Evolutionary conservation across 1,140 invertebrate genomes (phyloP).

Genomic region (Euglossa dilemma): DNA sequence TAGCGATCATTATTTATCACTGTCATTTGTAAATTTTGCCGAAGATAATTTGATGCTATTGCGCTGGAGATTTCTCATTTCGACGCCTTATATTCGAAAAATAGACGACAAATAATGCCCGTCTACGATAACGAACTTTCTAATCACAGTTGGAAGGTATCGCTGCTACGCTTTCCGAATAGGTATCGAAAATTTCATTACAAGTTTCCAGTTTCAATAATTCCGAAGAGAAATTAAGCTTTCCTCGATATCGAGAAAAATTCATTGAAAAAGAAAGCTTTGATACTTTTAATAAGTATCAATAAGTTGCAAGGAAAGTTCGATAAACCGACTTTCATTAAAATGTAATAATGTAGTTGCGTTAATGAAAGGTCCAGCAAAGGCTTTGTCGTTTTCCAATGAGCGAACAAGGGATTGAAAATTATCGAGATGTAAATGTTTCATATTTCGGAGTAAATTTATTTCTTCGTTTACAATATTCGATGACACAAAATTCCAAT

Average conservation of each 20-base stretch:
- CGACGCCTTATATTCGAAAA: background rate
- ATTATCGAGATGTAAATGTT: background rate
- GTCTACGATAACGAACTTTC: background rate
- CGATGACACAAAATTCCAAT: background rate
- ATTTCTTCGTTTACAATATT: background rate
- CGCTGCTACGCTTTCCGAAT: background rate
- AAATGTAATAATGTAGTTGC: background rate
- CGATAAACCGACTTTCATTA: background rate
- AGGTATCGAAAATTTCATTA: background rate
- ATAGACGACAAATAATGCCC: too few relatives aligned
- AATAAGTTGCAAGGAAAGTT: background rate
- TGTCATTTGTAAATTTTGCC: background rate
- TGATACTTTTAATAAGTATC: background rate
- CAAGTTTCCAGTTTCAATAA: constrained; percentile 6
- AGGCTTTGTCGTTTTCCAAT: background rate
- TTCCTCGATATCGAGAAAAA: background rate
- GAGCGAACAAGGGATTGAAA: background rate
- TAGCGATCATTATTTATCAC: background rate
- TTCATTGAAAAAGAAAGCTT: background rate
- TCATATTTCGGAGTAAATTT: background rate
- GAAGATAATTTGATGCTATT: background rate
- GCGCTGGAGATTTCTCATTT: background rate
- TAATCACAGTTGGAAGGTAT: background rate
- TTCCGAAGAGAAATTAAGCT: background rate
- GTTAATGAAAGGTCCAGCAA: background rate